Base-by-base conservation (phyloP, 2,888 invertebrate species). In the Pogonocherus hispidulus region DNA sequence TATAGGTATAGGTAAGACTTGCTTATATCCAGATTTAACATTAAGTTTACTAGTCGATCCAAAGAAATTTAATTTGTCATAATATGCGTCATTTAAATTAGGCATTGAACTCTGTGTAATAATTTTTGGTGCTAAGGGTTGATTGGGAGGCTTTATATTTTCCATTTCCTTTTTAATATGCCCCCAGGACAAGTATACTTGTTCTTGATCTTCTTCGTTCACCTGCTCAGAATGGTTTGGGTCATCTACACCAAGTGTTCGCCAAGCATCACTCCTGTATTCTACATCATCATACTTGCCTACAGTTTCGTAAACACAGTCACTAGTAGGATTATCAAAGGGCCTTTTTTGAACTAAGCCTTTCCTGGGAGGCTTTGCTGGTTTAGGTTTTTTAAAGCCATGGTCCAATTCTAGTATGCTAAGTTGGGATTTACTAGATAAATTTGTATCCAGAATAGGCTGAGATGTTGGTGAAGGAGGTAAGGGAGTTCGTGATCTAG, bases 11-110 rank as follows among this genome's bases (percentile, higher is more conserved):
- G 81, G 74, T n/a, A 91, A 90, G 63, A 93, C 90, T 71, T 92
- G 91, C 80, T 93, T 93, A 80, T 94, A 94, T 6, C 89, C 88
- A 1, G 90, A 86, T 71, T 91, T 92, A 62, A 89, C 89, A 79
- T 89, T 84, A 11, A 87, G 81, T 85, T 92, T 93, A 73, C 91
- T 91, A 66, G 92, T 91, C 0, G 94, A 92, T 9, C 94, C 93
- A 80, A 95, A 92, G 81, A 94, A 93, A 80, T 94, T 93, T 66
- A 95, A 84, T 69, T 92, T 92, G 83, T 95, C 94, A 84, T 95
- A 95, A 80, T 91, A 91, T 69, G 89, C 88, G 79, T 89, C 88
- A 19, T 80, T 78, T 5, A 69, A 69, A 8, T 72, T 70, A n/a
- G 74, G 71, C 0, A 72, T 57, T n/a, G 74, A 72, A 32, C 66